These are phyloP conservation scores for Chelon auratus DNA, from an alignment of 2,797 vertebrate genomes.

Conservation along the genomic window DNA sequence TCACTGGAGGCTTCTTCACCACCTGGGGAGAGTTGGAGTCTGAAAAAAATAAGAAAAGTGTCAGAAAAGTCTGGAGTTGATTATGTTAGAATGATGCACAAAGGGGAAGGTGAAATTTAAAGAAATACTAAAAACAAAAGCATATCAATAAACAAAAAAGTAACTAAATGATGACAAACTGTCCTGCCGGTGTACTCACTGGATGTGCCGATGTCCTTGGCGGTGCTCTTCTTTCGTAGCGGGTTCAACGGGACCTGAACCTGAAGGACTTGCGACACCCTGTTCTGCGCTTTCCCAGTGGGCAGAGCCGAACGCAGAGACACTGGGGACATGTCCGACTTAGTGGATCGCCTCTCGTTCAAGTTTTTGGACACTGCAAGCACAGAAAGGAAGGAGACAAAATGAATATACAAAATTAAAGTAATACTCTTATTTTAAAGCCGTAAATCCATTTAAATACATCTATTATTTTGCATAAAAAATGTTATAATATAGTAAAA, in stretches of 20 bases:
- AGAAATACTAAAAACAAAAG: neutral
- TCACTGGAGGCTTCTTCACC: conserved; percentile 83
- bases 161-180: neutral
- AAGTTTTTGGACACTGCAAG: conserved; percentile 93
- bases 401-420: neutral
- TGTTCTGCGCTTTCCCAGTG: conserved; percentile 87
- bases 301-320: conserved; percentile 89
- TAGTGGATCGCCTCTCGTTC: conserved; percentile 90
- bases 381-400: neutral
- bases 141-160: neutral
- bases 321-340: conserved; percentile 94
- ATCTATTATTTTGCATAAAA: too few species aligned
- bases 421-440: too few species aligned
- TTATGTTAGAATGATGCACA: neutral
- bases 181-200: conserved; percentile 83
- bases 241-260: conserved; percentile 93
- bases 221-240: conserved; percentile 89
- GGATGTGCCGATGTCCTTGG: conserved; percentile 85
- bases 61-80: neutral
- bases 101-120: neutral
- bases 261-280: conserved; percentile 95
- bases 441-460: too few species aligned
- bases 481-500: too few species aligned
- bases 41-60: conserved; percentile 57
- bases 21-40: conserved; percentile 88